These are phyloP conservation scores for Channa argus DNA, from an alignment of 2,113 vertebrate species.

Conservation along the genomic window DNA sequence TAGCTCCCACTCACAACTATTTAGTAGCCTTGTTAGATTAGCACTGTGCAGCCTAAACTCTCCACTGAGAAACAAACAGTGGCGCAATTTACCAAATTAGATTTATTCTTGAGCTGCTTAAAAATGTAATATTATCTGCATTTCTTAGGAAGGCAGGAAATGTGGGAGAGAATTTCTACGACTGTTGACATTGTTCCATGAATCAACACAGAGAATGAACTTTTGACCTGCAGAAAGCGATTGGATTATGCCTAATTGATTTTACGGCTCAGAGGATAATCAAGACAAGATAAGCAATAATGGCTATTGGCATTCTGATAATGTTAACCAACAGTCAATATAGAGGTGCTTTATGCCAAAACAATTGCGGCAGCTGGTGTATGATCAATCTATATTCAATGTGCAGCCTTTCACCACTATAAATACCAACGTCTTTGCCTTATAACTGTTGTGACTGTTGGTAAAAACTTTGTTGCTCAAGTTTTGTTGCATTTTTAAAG, in stretches of 20 bases:
- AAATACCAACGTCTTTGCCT: not conserved
- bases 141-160: not conserved
- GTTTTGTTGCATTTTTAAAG: too few relatives aligned
- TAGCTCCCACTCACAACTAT: slow-evolving; percentile 38
- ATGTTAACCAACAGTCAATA: slow-evolving; percentile 70
- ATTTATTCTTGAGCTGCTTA: slow-evolving; percentile 24
- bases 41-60: slow-evolving; percentile 48
- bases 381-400: slow-evolving; percentile 34
- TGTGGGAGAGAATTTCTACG: not conserved
- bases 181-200: slow-evolving; percentile 23
- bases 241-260: slow-evolving; percentile 78
- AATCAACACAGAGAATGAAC: slow-evolving; percentile 48
- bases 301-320: slow-evolving; percentile 79
- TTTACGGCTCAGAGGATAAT: slow-evolving; percentile 76
- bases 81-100: slow-evolving; percentile 45
- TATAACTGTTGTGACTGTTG: too few relatives aligned
- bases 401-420: not conserved
- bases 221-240: slow-evolving; percentile 63
- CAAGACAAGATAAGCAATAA: slow-evolving; percentile 80
- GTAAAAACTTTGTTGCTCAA: too few relatives aligned
- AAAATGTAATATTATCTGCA: slow-evolving; percentile 25
- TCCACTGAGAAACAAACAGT: slow-evolving; percentile 37
- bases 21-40: slow-evolving; percentile 63
- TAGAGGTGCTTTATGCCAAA: slow-evolving; percentile 54
- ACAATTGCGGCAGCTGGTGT: slow-evolving; percentile 40